Evolutionary conservation across 2,113 vertebrate species (phyloP).

Genomic region (Falcunculus frontatus): DNA sequence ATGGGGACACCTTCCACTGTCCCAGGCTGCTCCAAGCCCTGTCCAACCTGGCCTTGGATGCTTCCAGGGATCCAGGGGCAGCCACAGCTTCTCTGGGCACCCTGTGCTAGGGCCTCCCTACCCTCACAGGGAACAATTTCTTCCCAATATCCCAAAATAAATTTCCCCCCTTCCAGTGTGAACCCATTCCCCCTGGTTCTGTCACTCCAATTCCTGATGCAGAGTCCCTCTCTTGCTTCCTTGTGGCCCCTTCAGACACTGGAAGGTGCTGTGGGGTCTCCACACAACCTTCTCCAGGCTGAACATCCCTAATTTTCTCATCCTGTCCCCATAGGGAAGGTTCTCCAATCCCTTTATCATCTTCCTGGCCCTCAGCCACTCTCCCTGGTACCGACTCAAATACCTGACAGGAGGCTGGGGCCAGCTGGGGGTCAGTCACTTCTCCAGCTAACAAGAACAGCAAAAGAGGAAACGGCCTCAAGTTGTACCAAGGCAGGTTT

Average conservation of each 20-base stretch:
- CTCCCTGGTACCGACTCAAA: not conserved
- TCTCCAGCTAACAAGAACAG: not conserved
- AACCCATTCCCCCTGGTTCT: no score
- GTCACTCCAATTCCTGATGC: not conserved
- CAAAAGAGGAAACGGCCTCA: not conserved
- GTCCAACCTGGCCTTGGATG: accelerated
- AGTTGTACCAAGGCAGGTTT: not conserved
- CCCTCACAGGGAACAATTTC: not conserved
- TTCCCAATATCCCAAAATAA: accelerated
- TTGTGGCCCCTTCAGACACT: not conserved
- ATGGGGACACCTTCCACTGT: accelerated
- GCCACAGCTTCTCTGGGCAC: not conserved
- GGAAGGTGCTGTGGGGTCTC: not conserved
- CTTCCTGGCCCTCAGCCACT: not conserved
- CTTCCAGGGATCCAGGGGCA: not conserved
- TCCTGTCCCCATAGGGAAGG: not conserved
- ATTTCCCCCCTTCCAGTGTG: not conserved
- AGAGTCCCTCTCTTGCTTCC: not conserved
- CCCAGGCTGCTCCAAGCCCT: accelerated
- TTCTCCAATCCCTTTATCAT: not conserved
- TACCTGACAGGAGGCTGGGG: not conserved
- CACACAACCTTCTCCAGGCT: not conserved
- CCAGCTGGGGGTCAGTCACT: not conserved
- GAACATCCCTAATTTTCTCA: not conserved
- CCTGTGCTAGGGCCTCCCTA: not conserved